A percentile compares a stretch with the other conserved stretches of the same genome.
phyloP scores from a whole-genome alignment of 2,797 vertebrate species.

The Limnodromus scolopaceus region DNA sequence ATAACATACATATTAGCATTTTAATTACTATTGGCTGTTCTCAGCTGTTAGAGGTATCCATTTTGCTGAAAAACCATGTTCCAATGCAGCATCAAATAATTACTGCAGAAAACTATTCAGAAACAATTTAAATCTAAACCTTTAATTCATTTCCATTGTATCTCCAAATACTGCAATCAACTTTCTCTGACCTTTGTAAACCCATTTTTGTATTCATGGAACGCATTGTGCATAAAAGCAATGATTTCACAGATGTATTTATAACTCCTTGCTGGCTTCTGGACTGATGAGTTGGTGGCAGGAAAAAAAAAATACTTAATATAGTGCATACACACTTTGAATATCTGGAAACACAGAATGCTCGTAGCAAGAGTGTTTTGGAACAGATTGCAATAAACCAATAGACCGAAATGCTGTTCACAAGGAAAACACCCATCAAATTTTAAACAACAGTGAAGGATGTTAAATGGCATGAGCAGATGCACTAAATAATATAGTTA shows the following conservation, averaged over 20 bases:
- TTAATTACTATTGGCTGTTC: conserved; percentile 18
- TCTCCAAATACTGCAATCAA: background rate
- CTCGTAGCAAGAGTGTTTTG: background rate
- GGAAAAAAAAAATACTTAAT: background rate
- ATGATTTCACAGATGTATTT: background rate
- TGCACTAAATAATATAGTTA: background rate
- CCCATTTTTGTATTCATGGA: background rate
- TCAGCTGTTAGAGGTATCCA: background rate
- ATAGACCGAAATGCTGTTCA: background rate
- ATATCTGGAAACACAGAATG: background rate
- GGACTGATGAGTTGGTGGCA: background rate
- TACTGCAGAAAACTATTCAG: background rate
- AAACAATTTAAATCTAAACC: background rate
- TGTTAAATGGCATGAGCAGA: background rate
- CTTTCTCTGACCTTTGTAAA: conserved; percentile 16
- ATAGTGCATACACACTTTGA: background rate
- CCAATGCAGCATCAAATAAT: background rate
- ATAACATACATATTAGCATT: background rate
- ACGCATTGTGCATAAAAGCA: background rate
- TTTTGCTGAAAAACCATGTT: background rate
- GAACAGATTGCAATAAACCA: background rate
- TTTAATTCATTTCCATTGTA: conserved; percentile 5
- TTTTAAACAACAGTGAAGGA: background rate
- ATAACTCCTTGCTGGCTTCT: background rate
- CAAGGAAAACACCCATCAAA: background rate